phyloP scores from a whole-genome alignment of 2,113 vertebrate species.

The Cyprinus carpio region DNA sequence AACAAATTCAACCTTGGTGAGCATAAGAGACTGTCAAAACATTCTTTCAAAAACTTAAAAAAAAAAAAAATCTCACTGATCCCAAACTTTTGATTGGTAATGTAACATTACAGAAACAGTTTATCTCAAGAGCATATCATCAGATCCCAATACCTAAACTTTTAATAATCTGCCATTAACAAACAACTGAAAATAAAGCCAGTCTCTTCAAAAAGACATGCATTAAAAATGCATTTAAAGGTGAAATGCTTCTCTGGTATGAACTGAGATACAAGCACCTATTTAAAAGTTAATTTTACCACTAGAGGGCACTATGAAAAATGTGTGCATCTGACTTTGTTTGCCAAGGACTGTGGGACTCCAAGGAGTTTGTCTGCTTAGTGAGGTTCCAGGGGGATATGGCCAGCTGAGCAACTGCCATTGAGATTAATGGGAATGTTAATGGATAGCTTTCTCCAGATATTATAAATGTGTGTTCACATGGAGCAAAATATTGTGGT shows the following conservation, averaged over 20 bases:
- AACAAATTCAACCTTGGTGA: too few relatives aligned
- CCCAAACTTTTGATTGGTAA: not conserved
- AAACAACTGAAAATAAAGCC: not conserved
- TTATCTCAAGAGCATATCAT: not conserved
- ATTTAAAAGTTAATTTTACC: not conserved
- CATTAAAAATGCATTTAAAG: not conserved
- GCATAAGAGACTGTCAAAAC: too few relatives aligned
- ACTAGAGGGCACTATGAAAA: not conserved
- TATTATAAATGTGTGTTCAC: not conserved
- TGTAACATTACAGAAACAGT: not conserved
- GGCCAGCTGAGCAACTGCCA: not conserved
- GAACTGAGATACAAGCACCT: not conserved
- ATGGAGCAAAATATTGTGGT: not conserved
- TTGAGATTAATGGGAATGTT: not conserved
- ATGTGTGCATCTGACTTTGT: not conserved
- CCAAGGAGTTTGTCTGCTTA: not conserved
- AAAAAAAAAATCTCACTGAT: not conserved
- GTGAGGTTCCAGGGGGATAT: not conserved
- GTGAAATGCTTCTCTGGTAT: not conserved
- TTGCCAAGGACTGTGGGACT: not conserved
- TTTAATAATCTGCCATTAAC: not conserved
- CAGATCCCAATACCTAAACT: not conserved
- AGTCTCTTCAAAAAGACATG: not conserved
- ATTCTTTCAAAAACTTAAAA: too few relatives aligned
- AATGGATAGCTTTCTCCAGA: not conserved